These are phyloP conservation scores for Cebidichthys violaceus DNA, from an alignment of 2,113 vertebrate genomes.

Conservation along the genomic window DNA sequence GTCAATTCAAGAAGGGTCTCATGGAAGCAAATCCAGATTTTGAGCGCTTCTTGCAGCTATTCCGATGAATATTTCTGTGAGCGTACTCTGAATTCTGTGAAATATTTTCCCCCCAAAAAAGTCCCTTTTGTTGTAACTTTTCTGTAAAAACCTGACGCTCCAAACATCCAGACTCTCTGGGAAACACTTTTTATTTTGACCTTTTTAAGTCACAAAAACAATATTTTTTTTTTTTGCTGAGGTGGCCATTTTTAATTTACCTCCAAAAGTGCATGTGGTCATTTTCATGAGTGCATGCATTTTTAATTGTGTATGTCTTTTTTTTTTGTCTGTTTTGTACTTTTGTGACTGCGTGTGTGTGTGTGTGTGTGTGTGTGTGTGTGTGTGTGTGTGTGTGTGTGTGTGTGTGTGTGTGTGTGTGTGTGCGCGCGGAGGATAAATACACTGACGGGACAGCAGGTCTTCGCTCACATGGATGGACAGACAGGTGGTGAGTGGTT, in stretches of 20 bases:
- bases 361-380: no score
- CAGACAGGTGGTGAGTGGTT: conserved; percentile 50
- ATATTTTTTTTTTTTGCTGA: background rate
- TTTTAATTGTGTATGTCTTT: background rate
- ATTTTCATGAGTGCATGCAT: background rate
- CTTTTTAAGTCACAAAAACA: background rate
- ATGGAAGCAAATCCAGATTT: no score
- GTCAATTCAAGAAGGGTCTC: no score
- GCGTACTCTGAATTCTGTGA: no score
- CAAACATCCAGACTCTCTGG: background rate
- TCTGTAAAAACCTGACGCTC: no score
- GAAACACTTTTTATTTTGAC: background rate
- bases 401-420: no score
- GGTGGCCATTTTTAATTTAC: background rate
- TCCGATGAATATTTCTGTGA: no score
- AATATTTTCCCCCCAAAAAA: background rate
- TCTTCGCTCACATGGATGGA: conserved; percentile 63
- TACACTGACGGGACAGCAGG: conserved; percentile 52
- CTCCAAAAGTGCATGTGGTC: background rate
- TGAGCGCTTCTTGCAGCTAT: no score
- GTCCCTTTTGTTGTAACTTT: background rate
- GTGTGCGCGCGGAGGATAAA: conserved; percentile 12
- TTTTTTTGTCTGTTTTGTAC: background rate
- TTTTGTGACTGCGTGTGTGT: background rate
- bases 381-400: no score